A percentile compares a stretch with the other conserved stretches of the same genome.
phyloP scores from a whole-genome alignment of 2,797 vertebrate species.

The Sebastes iracundus region DNA sequence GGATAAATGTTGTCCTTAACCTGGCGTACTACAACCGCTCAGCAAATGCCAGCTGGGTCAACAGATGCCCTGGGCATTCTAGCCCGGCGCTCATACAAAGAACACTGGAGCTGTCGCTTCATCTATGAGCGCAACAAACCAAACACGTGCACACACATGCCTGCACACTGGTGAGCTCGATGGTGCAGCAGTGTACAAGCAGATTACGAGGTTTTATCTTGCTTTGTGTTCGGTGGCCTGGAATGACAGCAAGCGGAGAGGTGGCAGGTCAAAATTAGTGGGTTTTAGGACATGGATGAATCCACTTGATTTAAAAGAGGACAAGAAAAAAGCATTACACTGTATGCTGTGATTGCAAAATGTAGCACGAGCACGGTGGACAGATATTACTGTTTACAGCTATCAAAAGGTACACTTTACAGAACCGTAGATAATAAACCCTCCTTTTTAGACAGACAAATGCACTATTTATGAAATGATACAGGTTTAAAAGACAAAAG shows the following conservation, averaged over 20 bases:
- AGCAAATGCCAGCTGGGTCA: constrained; percentile 80
- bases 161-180: constrained; percentile 45
- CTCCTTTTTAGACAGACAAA: not conserved
- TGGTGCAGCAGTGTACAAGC: constrained; percentile 49
- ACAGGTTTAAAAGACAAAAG: not conserved
- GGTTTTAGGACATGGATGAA: constrained; percentile 30
- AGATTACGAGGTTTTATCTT: constrained; percentile 76
- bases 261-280: constrained; percentile 52
- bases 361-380: not conserved
- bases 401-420: not conserved
- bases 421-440: not conserved
- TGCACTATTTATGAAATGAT: not conserved
- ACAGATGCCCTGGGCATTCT: constrained; percentile 73
- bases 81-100: constrained; percentile 54
- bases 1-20: constrained; percentile 77
- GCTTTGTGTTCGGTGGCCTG: constrained; percentile 38
- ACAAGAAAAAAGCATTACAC: not conserved
- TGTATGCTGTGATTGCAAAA: constrained; percentile 16
- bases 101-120: constrained; percentile 46
- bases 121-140: not conserved
- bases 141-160: constrained; percentile 21
- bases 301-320: constrained; percentile 31
- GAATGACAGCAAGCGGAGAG: constrained; percentile 41
- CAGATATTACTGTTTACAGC: not conserved
- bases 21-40: constrained; percentile 67